Evolutionary conservation across 2,888 invertebrate genomes (phyloP).

Genomic region (Drosophila hamatofila): DNA sequence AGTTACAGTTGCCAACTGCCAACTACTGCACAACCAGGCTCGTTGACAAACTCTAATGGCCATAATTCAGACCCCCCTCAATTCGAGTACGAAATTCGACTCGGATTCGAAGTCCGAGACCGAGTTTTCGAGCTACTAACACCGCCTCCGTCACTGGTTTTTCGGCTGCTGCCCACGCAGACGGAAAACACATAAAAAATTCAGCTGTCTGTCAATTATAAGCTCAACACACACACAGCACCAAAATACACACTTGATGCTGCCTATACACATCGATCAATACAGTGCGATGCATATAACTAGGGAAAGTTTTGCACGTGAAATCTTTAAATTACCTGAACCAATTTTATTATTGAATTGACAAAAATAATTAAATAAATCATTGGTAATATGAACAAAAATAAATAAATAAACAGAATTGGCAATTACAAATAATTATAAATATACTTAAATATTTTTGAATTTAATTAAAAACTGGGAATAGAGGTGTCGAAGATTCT

Average conservation of each 20-base stretch:
- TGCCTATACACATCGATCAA: constrained; percentile 22
- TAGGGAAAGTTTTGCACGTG: background rate
- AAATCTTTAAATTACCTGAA: background rate
- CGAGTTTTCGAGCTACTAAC: background rate
- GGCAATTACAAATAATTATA: no score
- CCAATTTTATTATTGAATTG: background rate
- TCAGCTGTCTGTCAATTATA: constrained; percentile 74
- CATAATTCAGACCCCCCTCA: background rate
- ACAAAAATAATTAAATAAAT: background rate
- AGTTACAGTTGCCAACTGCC: constrained; percentile 41
- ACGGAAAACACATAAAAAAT: constrained; percentile 64
- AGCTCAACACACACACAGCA: constrained; percentile 39
- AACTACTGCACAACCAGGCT: constrained; percentile 5
- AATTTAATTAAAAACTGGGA: no score
- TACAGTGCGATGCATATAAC: background rate
- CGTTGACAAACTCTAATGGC: constrained; percentile 31
- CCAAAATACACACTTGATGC: constrained; percentile 63
- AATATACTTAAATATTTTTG: no score
- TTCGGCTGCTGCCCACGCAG: constrained; percentile 38
- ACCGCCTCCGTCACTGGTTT: background rate
- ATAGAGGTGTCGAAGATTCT: no score
- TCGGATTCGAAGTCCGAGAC: background rate
- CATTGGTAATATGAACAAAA: background rate
- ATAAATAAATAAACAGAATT: background rate
- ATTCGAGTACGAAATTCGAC: background rate